These are phyloP conservation scores for Polylopha cassiicola DNA, from an alignment of 2,888 invertebrate species.

Conservation along the genomic window DNA sequence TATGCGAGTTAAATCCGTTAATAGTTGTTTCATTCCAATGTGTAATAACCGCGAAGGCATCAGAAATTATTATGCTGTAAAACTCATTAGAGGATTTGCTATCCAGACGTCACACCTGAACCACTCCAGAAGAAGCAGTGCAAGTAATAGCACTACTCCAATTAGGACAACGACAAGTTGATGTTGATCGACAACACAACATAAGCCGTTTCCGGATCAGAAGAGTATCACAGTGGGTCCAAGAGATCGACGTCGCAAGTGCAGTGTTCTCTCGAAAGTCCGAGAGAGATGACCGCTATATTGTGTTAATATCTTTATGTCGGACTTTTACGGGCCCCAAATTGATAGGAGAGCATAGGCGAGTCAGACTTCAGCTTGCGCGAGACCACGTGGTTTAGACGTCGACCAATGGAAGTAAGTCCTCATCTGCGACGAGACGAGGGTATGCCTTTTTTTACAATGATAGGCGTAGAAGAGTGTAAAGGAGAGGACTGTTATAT, in stretches of 20 bases:
- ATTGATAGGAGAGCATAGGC: slow-evolving; percentile 19
- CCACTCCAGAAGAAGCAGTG: slow-evolving; percentile 15
- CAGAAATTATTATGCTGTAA: too few species aligned
- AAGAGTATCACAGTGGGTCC: slow-evolving; percentile 18
- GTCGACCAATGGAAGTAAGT: slow-evolving; percentile 18
- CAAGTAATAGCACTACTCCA: slow-evolving; percentile 22
- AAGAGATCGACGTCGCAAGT: slow-evolving; percentile 7
- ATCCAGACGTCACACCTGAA: not conserved
- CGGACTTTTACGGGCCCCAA: slow-evolving; percentile 22
- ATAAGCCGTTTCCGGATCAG: slow-evolving; percentile 19
- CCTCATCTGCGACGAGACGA: slow-evolving; percentile 21
- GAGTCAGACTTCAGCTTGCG: slow-evolving; percentile 22
- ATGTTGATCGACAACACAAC: slow-evolving; percentile 21
- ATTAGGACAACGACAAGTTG: slow-evolving; percentile 23
- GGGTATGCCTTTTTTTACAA: slow-evolving; percentile 23
- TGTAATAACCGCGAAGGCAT: too few species aligned
- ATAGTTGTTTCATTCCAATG: too few species aligned
- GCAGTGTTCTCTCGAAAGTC: too few species aligned
- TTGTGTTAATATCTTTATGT: slow-evolving; percentile 18
- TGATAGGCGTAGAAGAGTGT: slow-evolving; percentile 25
- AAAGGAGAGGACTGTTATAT: slow-evolving; percentile 16
- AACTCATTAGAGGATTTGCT: too few species aligned
- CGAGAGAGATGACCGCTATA: slow-evolving; percentile 5
- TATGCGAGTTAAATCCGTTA: too few species aligned
- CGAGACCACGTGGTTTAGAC: slow-evolving; percentile 23